Evolutionary conservation across 2,888 invertebrate species (phyloP).

Genomic region (Escarpia spicata): DNA sequence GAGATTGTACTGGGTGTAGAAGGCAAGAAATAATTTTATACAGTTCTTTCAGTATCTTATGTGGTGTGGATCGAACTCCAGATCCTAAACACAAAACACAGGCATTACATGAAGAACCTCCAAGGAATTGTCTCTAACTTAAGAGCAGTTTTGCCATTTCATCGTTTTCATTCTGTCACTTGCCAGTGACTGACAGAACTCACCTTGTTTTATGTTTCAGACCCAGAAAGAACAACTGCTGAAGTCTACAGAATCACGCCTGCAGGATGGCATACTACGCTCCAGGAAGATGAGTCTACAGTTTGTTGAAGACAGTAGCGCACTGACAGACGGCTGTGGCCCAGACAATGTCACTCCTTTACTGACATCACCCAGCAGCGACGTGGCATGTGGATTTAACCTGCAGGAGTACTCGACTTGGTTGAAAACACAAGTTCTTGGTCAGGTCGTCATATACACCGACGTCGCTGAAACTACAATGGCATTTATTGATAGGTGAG

Average conservation of each 20-base stretch:
- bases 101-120: too few species aligned
- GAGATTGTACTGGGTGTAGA: too few species aligned
- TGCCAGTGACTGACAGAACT: not conserved
- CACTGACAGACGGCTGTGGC: not conserved
- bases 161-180: not conserved
- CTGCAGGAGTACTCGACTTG: conserved; percentile 59
- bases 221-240: conserved; percentile 34
- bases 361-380: not conserved
- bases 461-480: conserved; percentile 83
- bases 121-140: too few species aligned
- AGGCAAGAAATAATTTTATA: not conserved
- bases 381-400: conserved; percentile 29
- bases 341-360: not conserved
- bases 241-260: conserved; percentile 39
- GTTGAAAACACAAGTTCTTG: conserved; percentile 77
- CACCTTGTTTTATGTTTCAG: conserved; percentile 6
- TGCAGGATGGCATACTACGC: conserved; percentile 47
- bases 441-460: conserved; percentile 84
- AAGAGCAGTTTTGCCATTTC: conserved; percentile 24
- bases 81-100: conserved; percentile 30
- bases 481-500: conserved; percentile 71
- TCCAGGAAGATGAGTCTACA: conserved; percentile 46
- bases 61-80: not conserved
- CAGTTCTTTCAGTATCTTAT: not conserved
- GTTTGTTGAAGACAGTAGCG: conserved; percentile 39